Evolutionary conservation across 2,888 invertebrate genomes (phyloP), one percentile per base, ranked within the genome.

Genomic region (Mythimna albipuncta): DNA sequence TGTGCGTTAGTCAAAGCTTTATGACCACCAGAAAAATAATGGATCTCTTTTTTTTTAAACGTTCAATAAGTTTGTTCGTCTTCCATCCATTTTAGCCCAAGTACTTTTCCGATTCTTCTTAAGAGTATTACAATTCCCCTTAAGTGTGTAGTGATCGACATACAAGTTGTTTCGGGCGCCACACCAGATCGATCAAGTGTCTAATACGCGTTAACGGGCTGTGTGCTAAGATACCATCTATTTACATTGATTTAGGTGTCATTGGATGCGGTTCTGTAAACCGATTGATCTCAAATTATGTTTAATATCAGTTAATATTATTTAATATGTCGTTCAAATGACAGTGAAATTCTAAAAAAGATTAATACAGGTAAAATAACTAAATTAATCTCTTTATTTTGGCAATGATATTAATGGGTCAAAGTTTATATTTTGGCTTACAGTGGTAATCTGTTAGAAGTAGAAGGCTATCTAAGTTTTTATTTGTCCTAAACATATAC

Each of bases 171-270:
- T 89, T 87, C 89, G 85, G 89, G 88, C 90, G 89, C 88, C 90
- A 89, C 90, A 87, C 89, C 87, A 89, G 90, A 94, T 94, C 93
- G 93, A 94, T 94, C 93, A 92, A 89, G 86, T 85, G 87, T 82
- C 90, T 94, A 94, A 94, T 94, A 93, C 91, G 93, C 94, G 94
- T 93, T 94, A 94, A 94, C 94, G 91, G 93, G 89, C 90, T 91
- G 88, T 92, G 91, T 90, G 77, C 83, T 79, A 85, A 87, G 94
- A 94, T 94, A 93, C 89, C 86, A 93, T 94, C 94, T 84, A 64
- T 50, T 59, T 64, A 58, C 74, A 54, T 9, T 1, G 26, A 78
- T 79, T n/a, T 6, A n/a, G 13, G 0, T 55, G 77, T 74, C 0
- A 13, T 4, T 85, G 75, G 88, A 91, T 88, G 61, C 47, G 93